A percentile compares a stretch with the other conserved stretches of the same genome.
phyloP scores from a whole-genome alignment of 2,113 vertebrate species.

The Charina bottae region DNA sequence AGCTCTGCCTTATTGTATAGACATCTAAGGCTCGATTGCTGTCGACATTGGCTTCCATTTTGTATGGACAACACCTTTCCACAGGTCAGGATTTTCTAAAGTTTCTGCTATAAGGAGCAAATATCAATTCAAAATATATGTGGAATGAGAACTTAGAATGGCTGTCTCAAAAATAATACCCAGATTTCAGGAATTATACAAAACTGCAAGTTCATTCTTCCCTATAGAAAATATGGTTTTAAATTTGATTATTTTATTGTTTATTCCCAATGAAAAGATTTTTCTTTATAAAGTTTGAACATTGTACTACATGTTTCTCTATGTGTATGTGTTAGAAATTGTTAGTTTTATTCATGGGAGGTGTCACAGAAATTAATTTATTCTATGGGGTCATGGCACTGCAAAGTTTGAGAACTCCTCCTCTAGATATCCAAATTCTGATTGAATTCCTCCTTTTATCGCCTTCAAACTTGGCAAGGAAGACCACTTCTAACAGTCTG shows the following conservation, averaged over 20 bases:
- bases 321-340: background rate
- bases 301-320: background rate
- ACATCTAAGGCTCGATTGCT: background rate
- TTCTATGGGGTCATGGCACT: background rate
- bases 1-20: background rate
- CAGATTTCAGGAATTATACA: background rate
- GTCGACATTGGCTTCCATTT: background rate
- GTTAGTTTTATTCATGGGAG: background rate
- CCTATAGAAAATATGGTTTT: background rate
- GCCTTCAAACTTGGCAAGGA: background rate
- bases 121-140: background rate
- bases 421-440: background rate
- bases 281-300: background rate
- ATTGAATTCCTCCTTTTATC: background rate
- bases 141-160: background rate
- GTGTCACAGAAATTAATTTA: background rate
- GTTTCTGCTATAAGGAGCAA: background rate
- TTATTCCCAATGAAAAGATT: background rate
- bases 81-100: background rate
- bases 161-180: background rate
- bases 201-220: background rate
- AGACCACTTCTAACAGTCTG: background rate
- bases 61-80: background rate
- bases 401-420: background rate
- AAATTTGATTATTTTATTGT: background rate